Percentiles rank a stretch among this genome's conserved stretches.
phyloP scores from a whole-genome alignment of 2,888 invertebrate species.

The Euspilapteryx auroguttella region DNA sequence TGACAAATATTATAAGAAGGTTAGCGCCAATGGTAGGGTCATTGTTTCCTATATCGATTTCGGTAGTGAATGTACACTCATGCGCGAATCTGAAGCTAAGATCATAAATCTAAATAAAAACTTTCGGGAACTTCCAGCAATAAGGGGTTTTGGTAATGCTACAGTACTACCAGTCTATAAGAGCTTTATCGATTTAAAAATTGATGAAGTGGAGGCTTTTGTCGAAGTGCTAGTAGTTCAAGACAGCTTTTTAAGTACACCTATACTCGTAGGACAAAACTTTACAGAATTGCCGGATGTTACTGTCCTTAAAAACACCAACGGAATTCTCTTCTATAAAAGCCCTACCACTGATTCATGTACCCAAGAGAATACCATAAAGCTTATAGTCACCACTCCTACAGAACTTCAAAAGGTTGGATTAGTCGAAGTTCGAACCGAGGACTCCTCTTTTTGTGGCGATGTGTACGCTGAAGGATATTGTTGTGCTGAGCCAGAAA shows the following conservation, averaged over 20 bases:
- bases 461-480: constrained; percentile 8
- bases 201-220: constrained; percentile 3
- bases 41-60: constrained; percentile 8
- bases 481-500: constrained; percentile 5
- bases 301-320: constrained; percentile 2
- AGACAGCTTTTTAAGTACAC: not conserved
- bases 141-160: constrained; percentile 9
- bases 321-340: constrained; percentile 7
- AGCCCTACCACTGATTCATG: constrained; percentile 6
- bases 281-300: constrained; percentile 3
- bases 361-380: constrained; percentile 1
- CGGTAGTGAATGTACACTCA: constrained; percentile 8
- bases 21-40: constrained; percentile 3
- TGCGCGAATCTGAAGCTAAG: constrained; percentile 6
- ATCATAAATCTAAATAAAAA: constrained; percentile 3
- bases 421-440: not conserved
- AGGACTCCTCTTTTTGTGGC: constrained; percentile 5
- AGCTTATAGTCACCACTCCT: constrained; percentile 1
- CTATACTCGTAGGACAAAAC: constrained; percentile 3
- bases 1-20: constrained; percentile 7
- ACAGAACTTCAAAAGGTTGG: not conserved
- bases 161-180: constrained; percentile 7
- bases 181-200: constrained; percentile 4
- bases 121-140: constrained; percentile 5
- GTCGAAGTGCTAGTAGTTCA: constrained; percentile 2